A percentile compares a stretch with the other conserved stretches of the same genome.
These are phyloP conservation scores for Yponomeuta plumbellus DNA, from an alignment of 2,888 invertebrate genomes.

Conservation along the genomic window DNA sequence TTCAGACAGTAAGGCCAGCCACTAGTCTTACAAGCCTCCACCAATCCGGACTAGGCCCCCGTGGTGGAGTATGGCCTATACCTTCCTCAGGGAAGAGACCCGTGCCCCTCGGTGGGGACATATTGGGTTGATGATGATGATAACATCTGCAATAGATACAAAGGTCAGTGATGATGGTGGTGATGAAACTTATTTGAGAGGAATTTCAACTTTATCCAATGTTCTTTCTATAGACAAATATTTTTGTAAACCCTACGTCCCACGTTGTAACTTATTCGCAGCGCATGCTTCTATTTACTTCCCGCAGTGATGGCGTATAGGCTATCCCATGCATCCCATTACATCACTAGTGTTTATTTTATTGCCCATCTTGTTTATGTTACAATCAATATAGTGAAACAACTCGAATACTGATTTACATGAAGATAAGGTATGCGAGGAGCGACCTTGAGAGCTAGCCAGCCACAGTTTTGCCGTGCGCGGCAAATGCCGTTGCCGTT, in stretches of 20 bases:
- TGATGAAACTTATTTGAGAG: no score
- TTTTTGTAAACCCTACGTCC: not conserved
- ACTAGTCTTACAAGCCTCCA: no score
- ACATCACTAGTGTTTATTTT: slow-evolving; percentile 1
- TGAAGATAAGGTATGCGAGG: not conserved
- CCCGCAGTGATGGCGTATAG: slow-evolving; percentile 29
- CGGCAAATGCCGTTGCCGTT: not conserved
- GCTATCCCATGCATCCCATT: not conserved
- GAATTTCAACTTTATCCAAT: not conserved
- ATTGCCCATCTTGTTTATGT: not conserved
- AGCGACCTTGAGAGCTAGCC: not conserved
- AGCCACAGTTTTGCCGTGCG: not conserved
- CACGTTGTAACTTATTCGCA: not conserved
- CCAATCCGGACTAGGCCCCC: no score
- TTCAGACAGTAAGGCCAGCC: no score
- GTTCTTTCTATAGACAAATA: not conserved
- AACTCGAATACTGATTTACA: not conserved
- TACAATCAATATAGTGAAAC: not conserved
- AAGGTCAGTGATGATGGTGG: no score
- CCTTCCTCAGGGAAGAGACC: no score
- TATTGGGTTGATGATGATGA: no score
- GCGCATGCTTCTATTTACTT: slow-evolving; percentile 31
- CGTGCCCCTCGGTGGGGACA: no score
- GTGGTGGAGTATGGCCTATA: no score
- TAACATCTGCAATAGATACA: no score